These are phyloP conservation scores for Stegodyphus mimosarum DNA, from an alignment of 1,140 invertebrate species.

Conservation along the genomic window DNA sequence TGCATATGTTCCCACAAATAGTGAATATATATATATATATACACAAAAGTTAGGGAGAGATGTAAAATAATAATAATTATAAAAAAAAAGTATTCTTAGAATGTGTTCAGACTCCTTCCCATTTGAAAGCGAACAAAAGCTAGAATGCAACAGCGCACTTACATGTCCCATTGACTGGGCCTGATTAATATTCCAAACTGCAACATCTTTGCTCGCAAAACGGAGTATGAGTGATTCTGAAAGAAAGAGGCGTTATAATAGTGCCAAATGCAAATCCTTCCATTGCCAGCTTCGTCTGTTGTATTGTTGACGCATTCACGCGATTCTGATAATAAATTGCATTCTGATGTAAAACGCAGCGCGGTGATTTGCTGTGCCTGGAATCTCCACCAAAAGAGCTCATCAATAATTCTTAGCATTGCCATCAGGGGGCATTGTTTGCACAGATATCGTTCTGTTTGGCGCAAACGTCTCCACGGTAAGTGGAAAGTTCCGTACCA, in stretches of 20 bases:
- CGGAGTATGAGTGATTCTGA: slow-evolving; percentile 9
- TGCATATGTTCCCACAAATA: no score
- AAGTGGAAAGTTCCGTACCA: no score
- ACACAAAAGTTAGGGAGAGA: no score
- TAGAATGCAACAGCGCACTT: no score
- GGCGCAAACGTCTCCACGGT: no score
- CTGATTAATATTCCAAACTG: slow-evolving; percentile 21
- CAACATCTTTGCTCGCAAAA: slow-evolving; percentile 16
- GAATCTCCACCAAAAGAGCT: not conserved
- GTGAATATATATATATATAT: no score
- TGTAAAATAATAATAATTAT: no score
- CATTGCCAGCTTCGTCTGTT: not conserved
- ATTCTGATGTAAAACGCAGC: slow-evolving; percentile 7
- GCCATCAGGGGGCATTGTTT: slow-evolving; percentile 8
- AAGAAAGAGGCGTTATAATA: slow-evolving; percentile 1
- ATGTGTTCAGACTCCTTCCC: no score
- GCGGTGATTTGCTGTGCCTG: not conserved
- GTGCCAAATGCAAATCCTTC: slow-evolving; percentile 20
- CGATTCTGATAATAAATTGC: slow-evolving; percentile 30
- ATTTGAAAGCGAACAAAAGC: no score
- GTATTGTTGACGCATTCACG: slow-evolving; percentile 21
- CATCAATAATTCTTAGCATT: slow-evolving; percentile 38
- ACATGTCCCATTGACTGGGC: not conserved
- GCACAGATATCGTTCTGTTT: not conserved
- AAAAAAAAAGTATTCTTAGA: no score